Evolutionary conservation across 2,888 invertebrate species (phyloP), one percentile per base, ranked within the genome.

Genomic region (Abrostola triplasia): DNA sequence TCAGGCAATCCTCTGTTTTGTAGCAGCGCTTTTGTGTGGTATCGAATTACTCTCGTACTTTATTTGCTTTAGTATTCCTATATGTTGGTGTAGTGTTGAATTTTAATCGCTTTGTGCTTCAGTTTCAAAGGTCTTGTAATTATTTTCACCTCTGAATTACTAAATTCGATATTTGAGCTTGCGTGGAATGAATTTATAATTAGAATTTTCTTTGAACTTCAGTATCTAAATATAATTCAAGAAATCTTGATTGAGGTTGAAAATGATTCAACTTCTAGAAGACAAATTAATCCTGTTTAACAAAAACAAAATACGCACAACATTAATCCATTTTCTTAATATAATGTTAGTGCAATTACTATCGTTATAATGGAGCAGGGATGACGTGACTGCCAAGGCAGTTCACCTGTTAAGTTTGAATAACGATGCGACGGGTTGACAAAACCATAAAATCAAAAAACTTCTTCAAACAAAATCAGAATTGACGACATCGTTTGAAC

Each of bases 1-100:
- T 48, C 24, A 76, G 61, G 76, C 61, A 60, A 57, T 52, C 64
- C 62, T 50, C 53, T 53, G 64, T 65, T 65, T 52, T 56, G 67
- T 59, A 50, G 55, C 53, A 13, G 9, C 24, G 24, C 35, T 75
- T 75, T 63, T 59, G 44, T 59, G 44, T 61, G 44, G 24, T 70
- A 44, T 54, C 38, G 7, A 61, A 55, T 11, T 68, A 24, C 38
- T 56, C 12, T 44, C n/a, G 41, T 69, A 38, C 24, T 49, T 49
- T 36, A 49, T 66, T 72, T 73, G 13, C 1, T 12, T 13, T 47
- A 47, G 59, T 68, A 67, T 54, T 53, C 50, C 40, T 64, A 0
- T 4, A 24, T 5, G 24, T 6, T 47, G 40, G 35, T 11, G 36
- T 36, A 11, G 36, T 35, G 35, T 11, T n/a, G 9, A 49, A 36